These are phyloP conservation scores for Leptonema lineaticorne DNA, from an alignment of 1,140 invertebrate species.

Conservation along the genomic window DNA sequence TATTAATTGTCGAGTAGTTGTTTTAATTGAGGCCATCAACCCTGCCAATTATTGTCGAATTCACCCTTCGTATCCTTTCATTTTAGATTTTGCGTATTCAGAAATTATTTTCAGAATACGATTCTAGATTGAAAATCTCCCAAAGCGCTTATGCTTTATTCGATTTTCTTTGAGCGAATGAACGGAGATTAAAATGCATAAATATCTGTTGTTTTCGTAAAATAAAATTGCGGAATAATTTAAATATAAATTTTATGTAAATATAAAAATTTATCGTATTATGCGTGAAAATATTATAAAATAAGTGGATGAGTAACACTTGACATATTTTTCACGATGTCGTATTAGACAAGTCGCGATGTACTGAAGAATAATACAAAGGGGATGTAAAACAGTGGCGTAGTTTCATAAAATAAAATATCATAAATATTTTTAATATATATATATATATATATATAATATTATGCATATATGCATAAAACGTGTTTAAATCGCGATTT, in stretches of 20 bases:
- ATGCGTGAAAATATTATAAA: conserved; percentile 15
- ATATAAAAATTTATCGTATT: too few relatives aligned
- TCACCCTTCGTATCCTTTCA: background rate
- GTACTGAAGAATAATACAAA: background rate
- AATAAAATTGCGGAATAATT: too few relatives aligned
- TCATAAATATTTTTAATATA: background rate
- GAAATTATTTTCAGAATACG: background rate
- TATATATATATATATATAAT: background rate
- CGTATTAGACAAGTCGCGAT: conserved; percentile 9
- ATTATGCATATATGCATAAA: background rate
- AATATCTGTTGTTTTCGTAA: too few relatives aligned
- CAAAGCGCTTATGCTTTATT: too few relatives aligned
- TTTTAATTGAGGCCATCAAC: conserved; percentile 17
- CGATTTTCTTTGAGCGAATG: too few relatives aligned
- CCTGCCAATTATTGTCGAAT: background rate
- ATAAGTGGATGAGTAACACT: conserved; percentile 29
- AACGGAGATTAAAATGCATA: too few relatives aligned
- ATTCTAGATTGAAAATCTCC: background rate
- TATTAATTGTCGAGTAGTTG: conserved; percentile 31
- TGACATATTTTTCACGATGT: conserved; percentile 31
- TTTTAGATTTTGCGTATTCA: background rate
- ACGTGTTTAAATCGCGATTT: background rate
- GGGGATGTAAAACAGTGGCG: background rate
- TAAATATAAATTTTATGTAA: too few relatives aligned
- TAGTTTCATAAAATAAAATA: background rate